Evolutionary conservation across 2,888 invertebrate species (phyloP), one percentile per base, ranked within the genome.

Genomic region (Venusia cambrica): DNA sequence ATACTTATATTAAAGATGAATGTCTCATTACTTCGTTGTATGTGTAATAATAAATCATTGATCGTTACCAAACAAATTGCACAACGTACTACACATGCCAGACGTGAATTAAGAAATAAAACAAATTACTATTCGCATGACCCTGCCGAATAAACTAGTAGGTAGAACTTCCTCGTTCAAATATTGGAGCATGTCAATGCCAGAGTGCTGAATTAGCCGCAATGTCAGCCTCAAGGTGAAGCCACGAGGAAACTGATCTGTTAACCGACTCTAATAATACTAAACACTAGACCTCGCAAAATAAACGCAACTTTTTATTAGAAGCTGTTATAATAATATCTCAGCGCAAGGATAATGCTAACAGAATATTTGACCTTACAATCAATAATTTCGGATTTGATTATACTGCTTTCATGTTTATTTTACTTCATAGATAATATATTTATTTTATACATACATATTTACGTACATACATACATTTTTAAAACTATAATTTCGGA

Each of bases 111-210:
- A 39, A 36, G 29, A 45, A 38, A 39, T 34, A 37, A 28, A 40
- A 26, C 7, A 25, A 34, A 13, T 14, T 35, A 33, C 15, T 47
- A 48, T 34, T 50, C 45, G 50, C 48, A 45, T 47, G 62, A 57
- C 69, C 69, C 62, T 55, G 60, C 53, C 48, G 51, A 57, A 55
- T 60, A 55, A 60, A 61, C 60, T 61, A 62, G 57, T 58, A 67
- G 54, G 57, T 58, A 67, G 54, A 54, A 75, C 74, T 84, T 84
- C 83, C 84, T 79, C 61, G 62, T 81, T 72, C 61, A 60, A 73
- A 73, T 73, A 76, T 73, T 72, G 68, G 72, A 73, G 71, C 73
- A 68, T 75, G 73, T 79, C 83, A 85, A 80, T 85, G 84, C 67
- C 80, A 60, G 57, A 68, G 52, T 51, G 73, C 78, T 71, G 70